phyloP scores from a whole-genome alignment of 92 coral and sea anemone genomes.

The Siderastrea radians region DNA sequence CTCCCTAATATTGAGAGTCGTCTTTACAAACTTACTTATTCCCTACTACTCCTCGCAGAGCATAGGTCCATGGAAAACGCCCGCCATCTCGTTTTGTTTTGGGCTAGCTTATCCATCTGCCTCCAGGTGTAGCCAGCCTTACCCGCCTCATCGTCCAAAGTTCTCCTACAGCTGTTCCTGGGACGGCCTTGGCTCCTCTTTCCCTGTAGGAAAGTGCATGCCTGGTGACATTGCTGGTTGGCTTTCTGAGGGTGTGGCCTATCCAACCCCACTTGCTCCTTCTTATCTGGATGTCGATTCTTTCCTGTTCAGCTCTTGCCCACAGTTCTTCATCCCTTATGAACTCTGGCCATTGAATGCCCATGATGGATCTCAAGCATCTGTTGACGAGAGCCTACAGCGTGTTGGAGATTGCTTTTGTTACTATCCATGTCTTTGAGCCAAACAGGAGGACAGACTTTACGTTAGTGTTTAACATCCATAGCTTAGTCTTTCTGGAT shows the following conservation, averaged over 20 bases:
- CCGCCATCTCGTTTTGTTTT: too few species aligned
- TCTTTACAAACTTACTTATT: too few species aligned
- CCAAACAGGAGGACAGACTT: constrained; percentile 1
- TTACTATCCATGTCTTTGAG: constrained; percentile 2
- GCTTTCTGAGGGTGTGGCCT: constrained; percentile 9
- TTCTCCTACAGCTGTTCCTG: too few species aligned
- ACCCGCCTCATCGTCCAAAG: too few species aligned
- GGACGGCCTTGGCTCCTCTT: constrained; percentile 5
- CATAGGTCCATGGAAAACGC: too few species aligned
- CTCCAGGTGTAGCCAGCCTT: too few species aligned
- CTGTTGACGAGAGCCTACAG: neutral
- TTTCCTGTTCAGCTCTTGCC: neutral
- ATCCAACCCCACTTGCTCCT: constrained; percentile 22
- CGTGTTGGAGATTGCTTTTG: neutral
- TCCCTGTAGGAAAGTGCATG: constrained; percentile 3
- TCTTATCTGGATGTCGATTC: constrained; percentile 7
- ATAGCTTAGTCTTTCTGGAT: neutral
- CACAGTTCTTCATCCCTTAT: neutral
- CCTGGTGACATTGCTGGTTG: constrained; percentile 2
- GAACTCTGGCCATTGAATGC: neutral
- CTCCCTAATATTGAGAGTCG: too few species aligned
- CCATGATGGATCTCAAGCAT: neutral
- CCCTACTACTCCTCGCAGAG: too few species aligned
- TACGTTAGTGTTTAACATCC: neutral
- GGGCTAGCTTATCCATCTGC: too few species aligned